These are phyloP conservation scores for Paralichthys olivaceus DNA, from an alignment of 2,113 vertebrate species.

Conservation along the genomic window DNA sequence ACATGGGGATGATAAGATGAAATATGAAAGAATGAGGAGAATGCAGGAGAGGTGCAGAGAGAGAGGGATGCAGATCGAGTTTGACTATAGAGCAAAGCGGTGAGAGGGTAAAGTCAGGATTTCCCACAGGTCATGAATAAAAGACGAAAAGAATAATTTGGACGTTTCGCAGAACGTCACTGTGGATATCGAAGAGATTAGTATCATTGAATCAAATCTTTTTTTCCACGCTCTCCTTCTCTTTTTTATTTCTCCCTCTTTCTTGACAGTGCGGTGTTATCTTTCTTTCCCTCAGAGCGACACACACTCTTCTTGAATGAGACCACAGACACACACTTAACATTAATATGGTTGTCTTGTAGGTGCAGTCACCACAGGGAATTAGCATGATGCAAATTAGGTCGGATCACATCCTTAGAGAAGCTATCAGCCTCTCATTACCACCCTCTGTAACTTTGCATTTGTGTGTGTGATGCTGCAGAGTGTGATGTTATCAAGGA, in stretches of 20 bases:
- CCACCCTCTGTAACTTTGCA: conserved; percentile 15
- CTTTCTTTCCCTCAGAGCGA: not conserved
- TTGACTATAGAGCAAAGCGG: conserved; percentile 57
- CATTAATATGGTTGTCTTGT: conserved; percentile 40
- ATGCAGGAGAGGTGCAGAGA: conserved; percentile 7
- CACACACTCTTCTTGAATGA: not conserved
- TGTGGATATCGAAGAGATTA: conserved; percentile 59
- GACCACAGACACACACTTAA: conserved; percentile 8
- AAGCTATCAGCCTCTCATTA: conserved; percentile 62
- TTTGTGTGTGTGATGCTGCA: conserved; percentile 11
- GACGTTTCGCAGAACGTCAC: conserved; percentile 50
- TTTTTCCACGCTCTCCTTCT: not conserved
- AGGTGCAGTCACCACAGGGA: conserved; percentile 41
- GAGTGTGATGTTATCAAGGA: conserved; percentile 44
- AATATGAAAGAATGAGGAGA: conserved; percentile 61
- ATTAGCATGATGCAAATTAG: conserved; percentile 66
- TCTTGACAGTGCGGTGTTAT: not conserved
- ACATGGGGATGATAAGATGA: conserved; percentile 48
- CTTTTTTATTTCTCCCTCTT: not conserved
- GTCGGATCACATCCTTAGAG: conserved; percentile 58
- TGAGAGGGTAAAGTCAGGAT: conserved; percentile 51
- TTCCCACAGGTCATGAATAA: conserved; percentile 71
- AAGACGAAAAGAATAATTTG: conserved; percentile 68
- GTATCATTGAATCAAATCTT: conserved; percentile 21
- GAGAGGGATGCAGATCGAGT: conserved; percentile 22